Conservation (phyloP, 2,888 invertebrate species). For the Hirtodrosophila duncani region DNA sequence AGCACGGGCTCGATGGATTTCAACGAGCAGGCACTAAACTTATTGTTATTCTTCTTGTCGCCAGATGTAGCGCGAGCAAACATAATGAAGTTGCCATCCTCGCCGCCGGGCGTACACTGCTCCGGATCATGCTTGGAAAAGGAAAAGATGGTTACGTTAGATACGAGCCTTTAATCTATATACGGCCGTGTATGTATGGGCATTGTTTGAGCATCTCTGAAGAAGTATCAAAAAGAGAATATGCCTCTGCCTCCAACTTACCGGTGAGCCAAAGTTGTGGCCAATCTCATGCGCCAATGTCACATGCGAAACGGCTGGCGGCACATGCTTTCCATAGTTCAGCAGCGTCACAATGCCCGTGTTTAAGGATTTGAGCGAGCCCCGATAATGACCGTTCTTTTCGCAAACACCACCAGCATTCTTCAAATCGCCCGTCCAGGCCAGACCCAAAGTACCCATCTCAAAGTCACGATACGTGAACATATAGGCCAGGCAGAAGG, state of each 20-base stretch:
- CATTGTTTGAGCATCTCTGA: too few relatives aligned
- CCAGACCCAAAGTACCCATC: conserved; percentile 96
- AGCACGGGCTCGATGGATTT: conserved; percentile 94
- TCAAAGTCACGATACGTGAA: conserved; percentile 98
- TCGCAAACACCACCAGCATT: conserved; percentile 99
- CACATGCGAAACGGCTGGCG: conserved; percentile 98
- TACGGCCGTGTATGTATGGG: too few relatives aligned
- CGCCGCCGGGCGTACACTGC: conserved; percentile 94
- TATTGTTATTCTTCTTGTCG: conserved; percentile 97
- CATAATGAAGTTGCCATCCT: conserved; percentile 99
- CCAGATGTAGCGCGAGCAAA: conserved; percentile 99
- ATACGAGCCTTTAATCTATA: too few relatives aligned
- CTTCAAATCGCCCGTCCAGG: conserved; percentile 98
- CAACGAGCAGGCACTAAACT: conserved; percentile 96
- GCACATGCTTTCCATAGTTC: conserved; percentile 98
- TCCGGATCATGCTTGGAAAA: conserved; percentile 93
- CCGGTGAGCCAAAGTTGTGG: conserved; percentile 98
- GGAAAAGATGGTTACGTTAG: neutral
- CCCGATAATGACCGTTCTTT: conserved; percentile 96
- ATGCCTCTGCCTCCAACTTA: too few relatives aligned
- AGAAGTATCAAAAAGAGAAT: too few relatives aligned
- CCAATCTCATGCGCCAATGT: conserved; percentile 99
- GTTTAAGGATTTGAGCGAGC: conserved; percentile 95
- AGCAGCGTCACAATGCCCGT: conserved; percentile 98
- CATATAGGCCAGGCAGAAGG: conserved; percentile 99